Base-by-base conservation (phyloP, 92 coral and sea anemone genomes). In the Palythoa heliodiscus region DNA sequence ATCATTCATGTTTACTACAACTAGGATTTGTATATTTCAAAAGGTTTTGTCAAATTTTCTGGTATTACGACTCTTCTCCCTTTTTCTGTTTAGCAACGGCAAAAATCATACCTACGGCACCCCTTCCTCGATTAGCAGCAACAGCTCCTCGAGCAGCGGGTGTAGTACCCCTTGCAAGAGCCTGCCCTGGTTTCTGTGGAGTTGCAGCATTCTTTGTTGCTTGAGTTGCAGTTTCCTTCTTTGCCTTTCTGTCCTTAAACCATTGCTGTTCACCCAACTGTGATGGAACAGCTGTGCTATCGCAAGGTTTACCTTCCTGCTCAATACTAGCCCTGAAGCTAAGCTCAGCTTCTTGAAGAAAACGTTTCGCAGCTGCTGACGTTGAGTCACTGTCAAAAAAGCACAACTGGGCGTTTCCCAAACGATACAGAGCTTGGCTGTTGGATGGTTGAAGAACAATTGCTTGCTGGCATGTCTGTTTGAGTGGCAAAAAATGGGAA, bases 391-490 rank as follows among this genome's bases (percentile, higher is more conserved):
- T 92, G 89, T 96, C 99, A 82, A 89, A 88, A 89, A 88, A 92
- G 81, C 95, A 78, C 74, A 96, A 81, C 79, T 96, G 99, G 4
- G 99, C 98, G 71, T 94, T 93, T 39, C 98, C 99, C 64, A 96
- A 86, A 23, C 95, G 83, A 89, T 91, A 94, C 24, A 94, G 93
- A 58, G 99, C 94, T 86, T 93, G 87, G 83, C 95, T 94, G 90
- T 90, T 96, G 66, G 87, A 89, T 3, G 99, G 98, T 52, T 92
- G 98, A 7, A 96, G 97, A 58, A 96, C 22, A 23, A 94, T 94
- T 13, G 93, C 98, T 72, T 94, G 97, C 87, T 96, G 97, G 75
- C 99, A 96, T 19, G 98, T 96, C 99, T 96, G 48, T 47, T 69
- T 22, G 16, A 67, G 7, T 7, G 6, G 35, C 35, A 29, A 67